phyloP scores from a whole-genome alignment of 2,113 vertebrate species.

The Spea multiplicata region DNA sequence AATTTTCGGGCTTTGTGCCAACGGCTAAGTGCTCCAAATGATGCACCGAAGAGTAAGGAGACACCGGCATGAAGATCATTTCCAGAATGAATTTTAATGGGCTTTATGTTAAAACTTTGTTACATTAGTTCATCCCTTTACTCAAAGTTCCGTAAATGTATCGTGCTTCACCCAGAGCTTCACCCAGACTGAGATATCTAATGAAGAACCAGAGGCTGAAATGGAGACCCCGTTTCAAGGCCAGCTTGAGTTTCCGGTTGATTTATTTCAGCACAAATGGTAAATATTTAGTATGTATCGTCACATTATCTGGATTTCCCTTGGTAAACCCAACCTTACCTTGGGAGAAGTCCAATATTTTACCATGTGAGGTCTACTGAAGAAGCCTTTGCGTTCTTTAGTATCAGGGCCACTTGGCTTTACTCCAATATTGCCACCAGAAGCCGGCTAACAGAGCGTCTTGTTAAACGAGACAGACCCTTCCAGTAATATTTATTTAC shows the following conservation, averaged over 20 bases:
- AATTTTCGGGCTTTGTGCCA: constrained; percentile 21
- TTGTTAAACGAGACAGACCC: no score
- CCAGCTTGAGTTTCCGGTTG: constrained; percentile 2
- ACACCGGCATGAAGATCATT: neutral
- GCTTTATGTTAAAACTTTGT: neutral
- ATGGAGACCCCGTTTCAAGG: neutral
- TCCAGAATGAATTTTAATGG: neutral
- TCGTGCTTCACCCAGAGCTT: neutral
- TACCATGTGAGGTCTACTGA: neutral
- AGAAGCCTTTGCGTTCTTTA: no score
- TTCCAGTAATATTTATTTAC: no score
- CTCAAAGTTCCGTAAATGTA: neutral
- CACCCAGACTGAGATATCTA: neutral
- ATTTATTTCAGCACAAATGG: constrained; percentile 8
- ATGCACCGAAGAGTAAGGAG: neutral
- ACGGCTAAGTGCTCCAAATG: constrained; percentile 14
- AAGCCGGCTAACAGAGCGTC: no score
- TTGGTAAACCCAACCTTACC: neutral
- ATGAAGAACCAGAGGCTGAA: neutral
- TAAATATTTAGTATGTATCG: constrained; percentile 4
- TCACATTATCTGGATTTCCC: neutral
- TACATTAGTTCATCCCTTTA: no score
- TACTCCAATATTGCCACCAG: no score
- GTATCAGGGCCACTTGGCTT: no score
- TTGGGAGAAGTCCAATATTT: neutral